A percentile compares a stretch with the other conserved stretches of the same genome.
phyloP scores from a whole-genome alignment of 2,113 vertebrate species.

The Rhombomys opimus region DNA sequence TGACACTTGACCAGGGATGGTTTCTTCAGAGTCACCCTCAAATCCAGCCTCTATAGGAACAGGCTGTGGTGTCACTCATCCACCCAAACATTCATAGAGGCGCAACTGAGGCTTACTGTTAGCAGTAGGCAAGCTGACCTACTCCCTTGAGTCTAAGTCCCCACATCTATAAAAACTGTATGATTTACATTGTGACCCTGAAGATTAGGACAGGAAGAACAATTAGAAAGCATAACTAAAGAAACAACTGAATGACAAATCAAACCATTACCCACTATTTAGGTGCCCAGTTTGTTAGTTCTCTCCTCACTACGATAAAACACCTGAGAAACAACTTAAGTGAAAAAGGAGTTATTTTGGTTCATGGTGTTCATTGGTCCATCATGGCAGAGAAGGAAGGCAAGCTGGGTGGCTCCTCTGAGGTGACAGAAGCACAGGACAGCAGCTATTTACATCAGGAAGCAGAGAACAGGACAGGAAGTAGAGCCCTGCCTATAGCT shows the following conservation, averaged over 20 bases:
- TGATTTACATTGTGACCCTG: not conserved
- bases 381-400: not conserved
- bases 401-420: not conserved
- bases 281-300: not conserved
- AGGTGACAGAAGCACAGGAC: not conserved
- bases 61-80: not conserved
- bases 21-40: not conserved
- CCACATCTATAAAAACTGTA: not conserved
- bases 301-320: not conserved
- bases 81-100: not conserved
- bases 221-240: not conserved
- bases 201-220: not conserved
- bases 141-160: not conserved
- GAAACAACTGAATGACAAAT: not conserved
- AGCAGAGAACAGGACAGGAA: not conserved
- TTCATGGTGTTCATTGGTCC: not conserved
- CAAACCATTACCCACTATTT: not conserved
- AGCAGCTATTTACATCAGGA: not conserved
- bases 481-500: not conserved
- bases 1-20: not conserved
- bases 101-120: too few relatives aligned
- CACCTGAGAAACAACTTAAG: not conserved
- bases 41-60: not conserved
- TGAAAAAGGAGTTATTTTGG: not conserved
- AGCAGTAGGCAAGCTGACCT: not conserved